These are phyloP conservation scores for Sphaerophoria taeniata DNA, from an alignment of 2,888 invertebrate species.

Conservation along the genomic window DNA sequence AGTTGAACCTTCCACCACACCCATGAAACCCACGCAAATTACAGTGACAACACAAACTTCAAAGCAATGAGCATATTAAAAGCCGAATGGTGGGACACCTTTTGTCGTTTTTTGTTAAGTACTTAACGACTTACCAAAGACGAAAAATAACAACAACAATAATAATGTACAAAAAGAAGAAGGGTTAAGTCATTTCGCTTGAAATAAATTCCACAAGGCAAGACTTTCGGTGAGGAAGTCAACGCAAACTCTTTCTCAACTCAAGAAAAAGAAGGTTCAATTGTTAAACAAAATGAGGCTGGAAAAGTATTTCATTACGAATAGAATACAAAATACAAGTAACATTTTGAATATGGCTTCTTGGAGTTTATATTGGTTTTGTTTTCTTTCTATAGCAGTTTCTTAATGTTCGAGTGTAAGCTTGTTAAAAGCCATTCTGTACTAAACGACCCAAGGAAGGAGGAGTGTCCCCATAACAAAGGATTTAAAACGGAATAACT, in stretches of 20 bases:
- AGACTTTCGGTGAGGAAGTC: background rate
- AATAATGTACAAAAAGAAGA: constrained; percentile 20
- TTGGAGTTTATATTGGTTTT: too few relatives aligned
- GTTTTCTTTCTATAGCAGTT: constrained; percentile 5
- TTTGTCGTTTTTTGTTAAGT: constrained; percentile 42
- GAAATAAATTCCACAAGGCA: constrained; percentile 55
- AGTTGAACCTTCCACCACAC: constrained; percentile 13
- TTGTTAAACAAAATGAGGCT: constrained; percentile 42
- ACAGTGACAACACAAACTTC: background rate
- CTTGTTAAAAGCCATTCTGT: constrained; percentile 43
- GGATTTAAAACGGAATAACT: constrained; percentile 44
- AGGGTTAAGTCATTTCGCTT: constrained; percentile 48
- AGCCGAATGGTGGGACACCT: constrained; percentile 48
- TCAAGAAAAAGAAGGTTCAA: constrained; percentile 16
- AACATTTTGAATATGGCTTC: constrained; percentile 54
- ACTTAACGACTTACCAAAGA: constrained; percentile 40
- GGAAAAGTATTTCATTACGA: constrained; percentile 57
- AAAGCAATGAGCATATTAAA: constrained; percentile 30
- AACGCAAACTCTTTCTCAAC: too few relatives aligned
- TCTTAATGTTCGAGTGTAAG: constrained; percentile 24
- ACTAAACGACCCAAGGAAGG: background rate
- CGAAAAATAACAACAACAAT: too few relatives aligned
- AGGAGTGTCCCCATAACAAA: constrained; percentile 9
- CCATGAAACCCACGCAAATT: background rate
- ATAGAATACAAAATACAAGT: background rate